A percentile compares a stretch with the other conserved stretches of the same genome.
Evolutionary conservation across 2,797 vertebrate genomes (phyloP).

Genomic region (Protosalanx chinensis): DNA sequence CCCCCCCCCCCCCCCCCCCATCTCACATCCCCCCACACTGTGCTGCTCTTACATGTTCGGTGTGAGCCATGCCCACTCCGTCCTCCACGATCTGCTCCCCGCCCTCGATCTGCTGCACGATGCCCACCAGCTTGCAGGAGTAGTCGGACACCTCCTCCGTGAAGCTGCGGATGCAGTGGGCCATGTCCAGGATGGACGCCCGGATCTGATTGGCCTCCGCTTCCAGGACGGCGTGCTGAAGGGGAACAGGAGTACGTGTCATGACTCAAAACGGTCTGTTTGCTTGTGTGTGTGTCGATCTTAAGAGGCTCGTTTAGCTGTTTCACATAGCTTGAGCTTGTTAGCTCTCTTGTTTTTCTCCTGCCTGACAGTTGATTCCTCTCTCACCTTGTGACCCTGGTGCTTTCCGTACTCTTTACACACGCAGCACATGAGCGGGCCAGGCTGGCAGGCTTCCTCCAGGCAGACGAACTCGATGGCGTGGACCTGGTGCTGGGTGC

Average conservation of each 20-base stretch:
- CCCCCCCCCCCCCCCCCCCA: too few species aligned
- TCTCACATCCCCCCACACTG: too few species aligned
- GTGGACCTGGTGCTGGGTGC: slow-evolving; percentile 95
- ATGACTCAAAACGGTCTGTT: not conserved
- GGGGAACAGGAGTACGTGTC: slow-evolving; percentile 1
- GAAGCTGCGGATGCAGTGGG: slow-evolving; percentile 96
- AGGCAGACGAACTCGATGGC: slow-evolving; percentile 97
- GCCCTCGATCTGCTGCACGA: slow-evolving; percentile 96
- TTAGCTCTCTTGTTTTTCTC: not conserved
- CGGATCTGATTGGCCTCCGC: slow-evolving; percentile 95
- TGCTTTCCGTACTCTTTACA: slow-evolving; percentile 99
- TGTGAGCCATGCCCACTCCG: slow-evolving; percentile 92
- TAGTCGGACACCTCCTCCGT: slow-evolving; percentile 98
- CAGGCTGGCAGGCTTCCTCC: slow-evolving; percentile 90
- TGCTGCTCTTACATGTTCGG: slow-evolving; percentile 83
- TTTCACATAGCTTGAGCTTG: not conserved
- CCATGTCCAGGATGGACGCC: slow-evolving; percentile 97
- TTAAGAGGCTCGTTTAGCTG: not conserved
- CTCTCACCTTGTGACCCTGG: slow-evolving; percentile 93
- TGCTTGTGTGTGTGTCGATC: not conserved
- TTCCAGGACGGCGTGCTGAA: slow-evolving; percentile 91
- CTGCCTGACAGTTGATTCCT: not conserved
- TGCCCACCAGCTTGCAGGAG: slow-evolving; percentile 93
- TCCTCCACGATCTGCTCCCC: slow-evolving; percentile 97
- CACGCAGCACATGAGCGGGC: slow-evolving; percentile 97